phyloP scores from a whole-genome alignment of 1,140 invertebrate species.

The Meloidogyne hapla region DNA sequence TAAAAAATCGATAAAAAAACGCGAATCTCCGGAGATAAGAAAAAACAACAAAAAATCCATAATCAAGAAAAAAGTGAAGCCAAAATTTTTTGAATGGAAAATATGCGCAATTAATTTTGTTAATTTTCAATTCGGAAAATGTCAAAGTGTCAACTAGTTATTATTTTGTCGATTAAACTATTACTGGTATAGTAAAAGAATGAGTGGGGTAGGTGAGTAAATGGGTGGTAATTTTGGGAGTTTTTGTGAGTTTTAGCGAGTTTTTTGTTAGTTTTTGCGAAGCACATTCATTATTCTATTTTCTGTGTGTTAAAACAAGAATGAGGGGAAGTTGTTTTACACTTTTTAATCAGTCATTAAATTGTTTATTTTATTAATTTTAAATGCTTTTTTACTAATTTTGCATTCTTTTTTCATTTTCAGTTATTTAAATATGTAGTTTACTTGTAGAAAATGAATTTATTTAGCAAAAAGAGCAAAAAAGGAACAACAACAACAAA shows the following conservation, averaged over 20 bases:
- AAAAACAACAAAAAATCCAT: background rate
- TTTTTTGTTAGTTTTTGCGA: background rate
- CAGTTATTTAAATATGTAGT: background rate
- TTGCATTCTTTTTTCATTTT: background rate
- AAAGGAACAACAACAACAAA: constrained; percentile 12
- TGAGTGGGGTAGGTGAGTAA: no score
- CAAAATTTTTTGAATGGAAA: no score
- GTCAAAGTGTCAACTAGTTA: background rate
- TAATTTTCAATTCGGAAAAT: no score
- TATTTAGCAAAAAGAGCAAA: constrained; percentile 33
- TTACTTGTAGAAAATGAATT: constrained; percentile 21
- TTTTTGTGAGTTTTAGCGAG: no score
- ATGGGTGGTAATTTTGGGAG: no score
- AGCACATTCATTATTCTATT: background rate
- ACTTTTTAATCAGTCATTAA: background rate
- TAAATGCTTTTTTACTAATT: background rate
- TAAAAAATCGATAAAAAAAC: background rate
- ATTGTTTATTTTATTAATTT: constrained; percentile 10
- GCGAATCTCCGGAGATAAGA: background rate
- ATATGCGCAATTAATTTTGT: no score
- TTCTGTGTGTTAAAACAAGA: background rate
- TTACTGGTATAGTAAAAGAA: no score
- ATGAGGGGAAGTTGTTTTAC: background rate
- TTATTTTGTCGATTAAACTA: no score
- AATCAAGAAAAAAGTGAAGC: no score